Base-by-base conservation (phyloP, 1,140 invertebrate genomes). In the Campoletis sonorensis region DNA sequence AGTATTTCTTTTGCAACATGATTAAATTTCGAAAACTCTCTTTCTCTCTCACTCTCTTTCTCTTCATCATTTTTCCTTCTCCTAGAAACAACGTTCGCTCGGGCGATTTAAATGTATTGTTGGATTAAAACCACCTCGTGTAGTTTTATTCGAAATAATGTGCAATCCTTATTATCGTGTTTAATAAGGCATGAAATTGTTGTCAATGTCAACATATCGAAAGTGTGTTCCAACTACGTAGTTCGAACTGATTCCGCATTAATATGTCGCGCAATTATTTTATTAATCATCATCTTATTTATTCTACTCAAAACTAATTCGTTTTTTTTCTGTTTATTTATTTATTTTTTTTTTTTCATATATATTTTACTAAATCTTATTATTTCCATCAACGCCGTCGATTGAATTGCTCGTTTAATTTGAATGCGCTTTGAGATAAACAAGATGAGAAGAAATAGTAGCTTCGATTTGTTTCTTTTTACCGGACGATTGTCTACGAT, bases 81-180 rank as follows among this genome's bases (percentile, higher is more conserved):
- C 70, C 83, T 83, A 85, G 83, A 86, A 72, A 79, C 49, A 79
- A 71, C 51, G 64, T 27, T 33, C 37, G 30, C 64, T 73, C 71
- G 45, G 37, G 40, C 68, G 67, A 64, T 72, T 79, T 30, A 58
- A 54, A 67, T 27, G 30, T 80, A 51, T 72, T 33, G 64, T n/a
- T 70, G 45, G 77, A 67, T 68, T 85, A 84, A 86, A 58, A 5
- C 5, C 54, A 23, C 21, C 2, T n/a, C 21, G 18, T n/a, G 78
- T 77, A 75, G 81, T 81, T 82, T 27, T 82, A 51, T 79, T 82
- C 81, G 79, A 83, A 73, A 85, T 73, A 84, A 30, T 75, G 45
- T 75, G 15, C 18, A 58, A 75, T 75, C 72, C 72, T 75, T 75
- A 75, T 75, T 75, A 75, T 75, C 27, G 45, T 75, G 72, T 75